Percentiles rank a stretch among this genome's conserved stretches.
Evolutionary conservation across 2,888 invertebrate species (phyloP).

Genomic region (Nudaria mundana): DNA sequence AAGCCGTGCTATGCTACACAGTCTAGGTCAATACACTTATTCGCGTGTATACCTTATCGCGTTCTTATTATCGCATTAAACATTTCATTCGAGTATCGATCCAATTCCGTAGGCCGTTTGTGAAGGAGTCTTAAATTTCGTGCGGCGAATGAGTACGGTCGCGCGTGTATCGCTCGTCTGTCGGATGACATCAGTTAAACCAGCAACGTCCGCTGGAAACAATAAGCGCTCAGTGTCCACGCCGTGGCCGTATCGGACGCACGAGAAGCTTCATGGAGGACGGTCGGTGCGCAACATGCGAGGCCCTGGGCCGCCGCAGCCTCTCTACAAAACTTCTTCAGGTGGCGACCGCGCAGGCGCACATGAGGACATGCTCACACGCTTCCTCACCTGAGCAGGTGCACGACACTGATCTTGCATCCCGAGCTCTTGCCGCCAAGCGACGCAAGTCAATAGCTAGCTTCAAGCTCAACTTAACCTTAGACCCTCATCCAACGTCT

Average conservation of each 20-base stretch:
- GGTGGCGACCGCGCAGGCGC: conserved; percentile 76
- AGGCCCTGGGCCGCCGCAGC: conserved; percentile 70
- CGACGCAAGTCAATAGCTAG: conserved; percentile 73
- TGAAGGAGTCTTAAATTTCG: conserved; percentile 64
- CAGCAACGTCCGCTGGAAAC: conserved; percentile 72
- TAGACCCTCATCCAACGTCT: conserved; percentile 54
- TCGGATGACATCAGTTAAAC: conserved; percentile 80
- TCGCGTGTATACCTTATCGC: conserved; percentile 77
- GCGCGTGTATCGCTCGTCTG: conserved; percentile 65
- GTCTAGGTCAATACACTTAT: conserved; percentile 76
- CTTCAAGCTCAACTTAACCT: conserved; percentile 62
- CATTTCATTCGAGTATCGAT: conserved; percentile 73
- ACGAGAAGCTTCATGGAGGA: conserved; percentile 76
- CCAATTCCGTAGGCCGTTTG: conserved; percentile 52
- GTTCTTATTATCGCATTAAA: conserved; percentile 76
- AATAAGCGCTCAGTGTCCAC: conserved; percentile 75
- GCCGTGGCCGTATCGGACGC: conserved; percentile 72
- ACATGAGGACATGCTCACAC: conserved; percentile 68
- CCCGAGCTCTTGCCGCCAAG: conserved; percentile 71
- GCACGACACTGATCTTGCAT: conserved; percentile 63
- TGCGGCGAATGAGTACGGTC: conserved; percentile 62
- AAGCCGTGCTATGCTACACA: conserved; percentile 66
- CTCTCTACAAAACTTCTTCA: conserved; percentile 71
- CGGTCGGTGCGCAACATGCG: conserved; percentile 72
- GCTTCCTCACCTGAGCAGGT: conserved; percentile 53